phyloP scores from a whole-genome alignment of 1,140 invertebrate genomes.

The Pseudomyrmex dendroicus region DNA sequence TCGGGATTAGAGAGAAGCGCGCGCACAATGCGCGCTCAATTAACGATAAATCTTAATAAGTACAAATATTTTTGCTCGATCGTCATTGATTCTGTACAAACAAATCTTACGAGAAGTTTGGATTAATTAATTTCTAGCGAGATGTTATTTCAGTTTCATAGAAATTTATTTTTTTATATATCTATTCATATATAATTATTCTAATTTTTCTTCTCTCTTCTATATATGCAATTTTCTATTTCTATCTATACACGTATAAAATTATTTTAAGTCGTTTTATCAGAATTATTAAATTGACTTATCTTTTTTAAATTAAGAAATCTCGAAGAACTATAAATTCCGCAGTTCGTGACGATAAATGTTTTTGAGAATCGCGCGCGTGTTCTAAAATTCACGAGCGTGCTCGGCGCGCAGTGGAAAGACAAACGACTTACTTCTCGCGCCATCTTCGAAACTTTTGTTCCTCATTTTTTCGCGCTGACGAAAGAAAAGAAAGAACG shows the following conservation, averaged over 20 bases:
- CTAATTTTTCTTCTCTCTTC: too few species aligned
- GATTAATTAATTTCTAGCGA: neutral
- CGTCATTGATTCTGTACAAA: neutral
- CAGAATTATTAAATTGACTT: too few species aligned
- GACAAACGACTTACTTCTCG: conserved; percentile 11
- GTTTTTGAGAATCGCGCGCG: too few species aligned
- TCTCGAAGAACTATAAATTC: neutral
- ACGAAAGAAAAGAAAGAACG: neutral
- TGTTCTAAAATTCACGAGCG: too few species aligned
- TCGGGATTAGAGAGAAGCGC: conserved; percentile 13
- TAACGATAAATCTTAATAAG: conserved; percentile 7
- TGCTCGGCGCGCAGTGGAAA: neutral
- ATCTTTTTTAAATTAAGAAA: too few species aligned
- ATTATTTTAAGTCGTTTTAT: too few species aligned
- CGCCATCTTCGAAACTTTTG: neutral
- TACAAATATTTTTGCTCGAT: neutral
- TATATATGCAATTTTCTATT: too few species aligned
- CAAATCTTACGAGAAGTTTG: neutral
- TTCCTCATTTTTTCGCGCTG: neutral
- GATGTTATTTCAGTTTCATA: neutral
- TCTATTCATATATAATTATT: too few species aligned
- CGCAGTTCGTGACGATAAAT: too few species aligned
- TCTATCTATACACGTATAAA: too few species aligned
- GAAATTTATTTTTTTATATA: too few species aligned
- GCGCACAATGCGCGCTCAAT: neutral